These are phyloP conservation scores for Fregetta grallaria DNA, from an alignment of 2,113 vertebrate species.

Conservation along the genomic window DNA sequence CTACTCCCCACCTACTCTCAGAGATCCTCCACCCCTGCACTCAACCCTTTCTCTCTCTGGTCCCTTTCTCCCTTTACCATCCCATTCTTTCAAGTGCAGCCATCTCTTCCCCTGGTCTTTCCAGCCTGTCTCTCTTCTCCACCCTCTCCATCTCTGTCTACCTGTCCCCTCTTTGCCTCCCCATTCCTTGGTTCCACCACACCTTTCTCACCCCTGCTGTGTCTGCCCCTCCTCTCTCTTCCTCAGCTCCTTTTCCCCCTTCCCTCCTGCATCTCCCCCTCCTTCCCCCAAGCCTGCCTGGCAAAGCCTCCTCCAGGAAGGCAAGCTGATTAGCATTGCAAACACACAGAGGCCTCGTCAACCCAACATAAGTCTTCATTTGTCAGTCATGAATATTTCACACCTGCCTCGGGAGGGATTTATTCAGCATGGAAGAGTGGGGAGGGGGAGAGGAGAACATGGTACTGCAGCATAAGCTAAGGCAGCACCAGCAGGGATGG, in stretches of 20 bases:
- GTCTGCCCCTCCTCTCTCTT: neutral
- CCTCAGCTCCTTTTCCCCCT: neutral
- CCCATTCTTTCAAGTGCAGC: neutral
- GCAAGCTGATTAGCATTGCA: slow-evolving; percentile 37
- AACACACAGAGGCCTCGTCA: slow-evolving; percentile 33
- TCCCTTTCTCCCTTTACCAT: neutral
- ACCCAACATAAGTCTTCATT: slow-evolving; percentile 46
- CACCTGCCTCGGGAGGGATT: slow-evolving; percentile 45
- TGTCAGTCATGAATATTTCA: slow-evolving; percentile 62
- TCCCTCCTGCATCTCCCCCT: neutral
- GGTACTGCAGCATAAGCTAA: neutral
- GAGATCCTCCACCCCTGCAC: neutral
- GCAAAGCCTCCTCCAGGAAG: slow-evolving; percentile 30
- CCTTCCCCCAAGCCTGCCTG: neutral
- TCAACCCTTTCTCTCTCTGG: neutral
- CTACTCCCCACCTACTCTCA: neutral
- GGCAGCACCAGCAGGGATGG: neutral
- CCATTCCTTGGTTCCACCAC: neutral
- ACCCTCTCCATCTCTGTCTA: neutral
- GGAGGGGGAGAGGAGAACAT: neutral
- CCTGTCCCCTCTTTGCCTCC: neutral
- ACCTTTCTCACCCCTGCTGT: neutral
- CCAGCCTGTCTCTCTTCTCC: neutral
- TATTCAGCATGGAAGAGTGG: slow-evolving; percentile 11
- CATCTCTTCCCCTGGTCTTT: neutral